A percentile compares a stretch with the other conserved stretches of the same genome.
These are phyloP conservation scores for Dallia pectoralis DNA, from an alignment of 2,797 vertebrate genomes.

Conservation along the genomic window DNA sequence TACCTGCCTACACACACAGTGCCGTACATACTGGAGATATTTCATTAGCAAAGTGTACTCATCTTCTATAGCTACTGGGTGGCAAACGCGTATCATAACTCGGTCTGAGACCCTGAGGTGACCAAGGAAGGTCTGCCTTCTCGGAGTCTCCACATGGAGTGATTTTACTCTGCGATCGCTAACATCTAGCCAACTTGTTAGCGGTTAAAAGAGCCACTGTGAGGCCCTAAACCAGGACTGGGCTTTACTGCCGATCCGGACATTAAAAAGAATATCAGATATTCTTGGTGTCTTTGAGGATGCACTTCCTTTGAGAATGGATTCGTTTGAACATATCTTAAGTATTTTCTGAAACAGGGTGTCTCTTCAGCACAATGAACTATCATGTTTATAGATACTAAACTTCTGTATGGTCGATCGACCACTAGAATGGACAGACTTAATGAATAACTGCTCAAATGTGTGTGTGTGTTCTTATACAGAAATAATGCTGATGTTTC, in stretches of 20 bases:
- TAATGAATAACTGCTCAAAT: background rate
- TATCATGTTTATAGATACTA: conserved; percentile 45
- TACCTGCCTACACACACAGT: no score
- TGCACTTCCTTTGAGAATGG: conserved; percentile 75
- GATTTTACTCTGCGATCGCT: conserved; percentile 28
- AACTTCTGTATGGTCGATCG: conserved; percentile 2
- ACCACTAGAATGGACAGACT: conserved; percentile 11
- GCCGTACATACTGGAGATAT: no score
- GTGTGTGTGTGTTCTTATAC: no score
- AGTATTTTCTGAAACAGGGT: conserved; percentile 50
- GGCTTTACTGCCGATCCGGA: conserved; percentile 61
- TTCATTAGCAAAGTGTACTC: no score
- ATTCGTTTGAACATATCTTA: conserved; percentile 80
- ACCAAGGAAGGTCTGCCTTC: background rate
- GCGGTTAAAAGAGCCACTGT: conserved; percentile 33
- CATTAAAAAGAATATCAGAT: conserved; percentile 82
- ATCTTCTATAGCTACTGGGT: no score
- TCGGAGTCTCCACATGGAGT: conserved; percentile 1
- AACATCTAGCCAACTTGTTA: conserved; percentile 56
- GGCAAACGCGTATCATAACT: no score
- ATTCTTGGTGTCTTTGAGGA: conserved; percentile 78
- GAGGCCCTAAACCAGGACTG: conserved; percentile 42
- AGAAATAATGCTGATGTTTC: no score
- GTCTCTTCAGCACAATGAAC: conserved; percentile 48
- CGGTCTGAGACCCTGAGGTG: background rate